Conservation (phyloP, 2,113 vertebrate species). For the Megaceryle torquata region DNA sequence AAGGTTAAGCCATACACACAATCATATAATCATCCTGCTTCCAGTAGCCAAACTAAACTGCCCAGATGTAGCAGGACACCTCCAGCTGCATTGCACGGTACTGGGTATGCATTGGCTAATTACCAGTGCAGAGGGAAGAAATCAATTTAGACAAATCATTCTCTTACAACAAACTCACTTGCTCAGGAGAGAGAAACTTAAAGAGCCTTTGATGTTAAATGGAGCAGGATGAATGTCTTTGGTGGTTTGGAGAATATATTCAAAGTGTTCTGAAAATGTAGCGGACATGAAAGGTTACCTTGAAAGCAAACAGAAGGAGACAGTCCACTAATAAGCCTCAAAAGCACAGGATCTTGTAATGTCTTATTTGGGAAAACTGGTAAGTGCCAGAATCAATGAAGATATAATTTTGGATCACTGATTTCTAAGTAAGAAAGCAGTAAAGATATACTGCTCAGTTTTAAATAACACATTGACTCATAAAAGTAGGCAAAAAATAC, state of each 20-base stretch:
- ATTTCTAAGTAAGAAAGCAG: background rate
- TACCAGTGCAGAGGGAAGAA: background rate
- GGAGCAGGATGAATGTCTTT: background rate
- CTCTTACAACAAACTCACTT: background rate
- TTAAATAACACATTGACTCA: background rate
- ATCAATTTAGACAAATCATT: background rate
- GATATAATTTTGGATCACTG: background rate
- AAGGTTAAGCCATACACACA: background rate
- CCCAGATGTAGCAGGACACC: background rate
- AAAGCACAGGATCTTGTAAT: background rate
- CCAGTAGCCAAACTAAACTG: background rate
- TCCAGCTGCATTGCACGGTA: background rate
- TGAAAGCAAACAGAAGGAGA: constrained; percentile 21
- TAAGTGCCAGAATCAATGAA: constrained; percentile 31
- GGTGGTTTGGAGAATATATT: background rate
- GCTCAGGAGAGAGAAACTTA: background rate
- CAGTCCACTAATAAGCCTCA: background rate
- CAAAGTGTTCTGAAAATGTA: background rate
- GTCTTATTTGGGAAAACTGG: background rate
- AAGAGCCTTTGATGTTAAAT: background rate
- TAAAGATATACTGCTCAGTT: background rate
- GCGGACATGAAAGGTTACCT: constrained; percentile 16
- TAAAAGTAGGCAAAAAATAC: background rate
- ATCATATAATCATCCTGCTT: background rate
- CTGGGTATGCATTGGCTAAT: too few relatives aligned